These are phyloP conservation scores for Eilema sororculum DNA, from an alignment of 2,888 invertebrate genomes.

Conservation along the genomic window DNA sequence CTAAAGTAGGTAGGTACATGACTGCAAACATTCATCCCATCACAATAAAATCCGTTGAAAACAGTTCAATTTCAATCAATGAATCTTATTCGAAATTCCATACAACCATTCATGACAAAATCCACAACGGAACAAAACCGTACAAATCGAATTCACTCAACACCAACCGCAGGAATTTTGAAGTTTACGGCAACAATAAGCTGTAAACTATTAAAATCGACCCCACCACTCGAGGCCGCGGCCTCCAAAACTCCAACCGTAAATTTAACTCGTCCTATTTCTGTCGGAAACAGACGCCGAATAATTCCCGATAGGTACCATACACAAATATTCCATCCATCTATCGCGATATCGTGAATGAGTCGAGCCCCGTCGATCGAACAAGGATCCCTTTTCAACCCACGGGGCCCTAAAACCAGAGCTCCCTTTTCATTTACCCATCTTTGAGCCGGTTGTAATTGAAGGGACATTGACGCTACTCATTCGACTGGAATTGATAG, in stretches of 20 bases:
- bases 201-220: constrained; percentile 51
- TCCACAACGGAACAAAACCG: background rate
- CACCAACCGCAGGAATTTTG: constrained; percentile 32
- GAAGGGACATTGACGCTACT: constrained; percentile 78
- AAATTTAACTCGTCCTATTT: constrained; percentile 68
- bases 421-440: constrained; percentile 78
- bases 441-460: constrained; percentile 75
- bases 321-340: constrained; percentile 80
- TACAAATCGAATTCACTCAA: constrained; percentile 16
- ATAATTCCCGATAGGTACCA: constrained; percentile 71
- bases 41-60: background rate
- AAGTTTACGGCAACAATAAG: constrained; percentile 47
- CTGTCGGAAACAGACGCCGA: constrained; percentile 67
- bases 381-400: constrained; percentile 73
- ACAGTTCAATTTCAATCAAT: background rate
- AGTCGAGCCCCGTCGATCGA: constrained; percentile 67
- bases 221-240: constrained; percentile 30
- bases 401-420: constrained; percentile 73
- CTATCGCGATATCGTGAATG: constrained; percentile 71
- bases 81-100: background rate
- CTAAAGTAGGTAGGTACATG: too few relatives aligned
- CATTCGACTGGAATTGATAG: constrained; percentile 78
- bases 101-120: background rate
- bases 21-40: background rate
- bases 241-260: constrained; percentile 44